Evolutionary conservation across 2,888 invertebrate species (phyloP).

Genomic region (Eupithecia centaureata): DNA sequence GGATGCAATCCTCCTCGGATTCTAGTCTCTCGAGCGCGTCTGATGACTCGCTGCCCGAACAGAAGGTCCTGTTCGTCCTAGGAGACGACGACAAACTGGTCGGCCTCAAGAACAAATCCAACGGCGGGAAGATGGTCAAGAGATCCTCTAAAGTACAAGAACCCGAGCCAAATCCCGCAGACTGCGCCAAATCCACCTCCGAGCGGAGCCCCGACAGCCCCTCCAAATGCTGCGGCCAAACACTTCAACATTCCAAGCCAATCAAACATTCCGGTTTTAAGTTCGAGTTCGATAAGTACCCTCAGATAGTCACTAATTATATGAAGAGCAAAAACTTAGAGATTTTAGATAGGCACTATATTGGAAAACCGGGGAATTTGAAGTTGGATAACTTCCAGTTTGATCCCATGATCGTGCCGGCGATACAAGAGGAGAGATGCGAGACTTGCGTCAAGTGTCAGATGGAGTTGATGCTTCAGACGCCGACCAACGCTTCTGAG

Average conservation of each 20-base stretch:
- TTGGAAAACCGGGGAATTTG: slow-evolving; percentile 82
- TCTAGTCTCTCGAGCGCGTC: slow-evolving; percentile 69
- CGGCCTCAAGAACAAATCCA: slow-evolving; percentile 84
- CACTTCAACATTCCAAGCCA: slow-evolving; percentile 83
- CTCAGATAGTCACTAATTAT: slow-evolving; percentile 89
- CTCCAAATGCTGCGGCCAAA: slow-evolving; percentile 77
- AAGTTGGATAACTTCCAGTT: slow-evolving; percentile 81
- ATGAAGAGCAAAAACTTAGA: slow-evolving; percentile 90
- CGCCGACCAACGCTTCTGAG: slow-evolving; percentile 91
- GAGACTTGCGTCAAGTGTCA: slow-evolving; percentile 82
- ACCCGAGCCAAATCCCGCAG: slow-evolving; percentile 43
- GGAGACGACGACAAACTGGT: slow-evolving; percentile 88
- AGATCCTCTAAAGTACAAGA: slow-evolving; percentile 68
- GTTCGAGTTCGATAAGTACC: slow-evolving; percentile 89
- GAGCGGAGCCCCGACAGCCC: slow-evolving; percentile 62
- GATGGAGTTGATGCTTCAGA: slow-evolving; percentile 86
- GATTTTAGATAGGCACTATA: slow-evolving; percentile 84
- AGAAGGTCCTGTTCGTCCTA: slow-evolving; percentile 87
- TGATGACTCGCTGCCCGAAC: slow-evolving; percentile 61
- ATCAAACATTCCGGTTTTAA: slow-evolving; percentile 89
- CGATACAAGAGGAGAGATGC: slow-evolving; percentile 78
- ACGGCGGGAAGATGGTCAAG: slow-evolving; percentile 71
- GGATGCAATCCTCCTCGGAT: slow-evolving; percentile 63
- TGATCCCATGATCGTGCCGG: slow-evolving; percentile 76
- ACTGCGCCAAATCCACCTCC: slow-evolving; percentile 56